Base-by-base conservation (phyloP, 2,113 vertebrate species). In the Myiozetetes cayanensis region DNA sequence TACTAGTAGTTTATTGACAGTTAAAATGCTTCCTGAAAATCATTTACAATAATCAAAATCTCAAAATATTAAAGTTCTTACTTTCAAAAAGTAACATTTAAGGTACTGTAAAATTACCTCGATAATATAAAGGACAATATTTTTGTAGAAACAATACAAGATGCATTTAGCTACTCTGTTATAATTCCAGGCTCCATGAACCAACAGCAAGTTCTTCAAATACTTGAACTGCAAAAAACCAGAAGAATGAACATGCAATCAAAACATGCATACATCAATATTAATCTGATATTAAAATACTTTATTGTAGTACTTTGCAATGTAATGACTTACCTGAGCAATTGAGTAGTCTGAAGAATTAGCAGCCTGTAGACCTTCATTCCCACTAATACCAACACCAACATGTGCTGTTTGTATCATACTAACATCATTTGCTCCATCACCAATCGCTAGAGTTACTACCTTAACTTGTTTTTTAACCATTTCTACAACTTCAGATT, bases 331-430 rank as follows among this genome's bases (percentile, higher is more conserved):
- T 92, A 99, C 99, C 98, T 99, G 99, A 59, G 99, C 99, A 89
- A 99, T 99, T n/a, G 99, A 99, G 96, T 99, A 99, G 94, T 99
- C 99, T 4, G 99, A 99, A 77, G 99, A 99, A 97, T 99, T 99
- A 41, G 99, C 99, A 10, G 99, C 99, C 96, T 99, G 99, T 21
- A 99, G 98, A 44, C 99, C 99, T 96, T 99, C 99, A 30, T 99
- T 99, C 70, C 99, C 99, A 28, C 99, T 99, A 93, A 99, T 99
- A 41, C 99, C 99, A 52, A 99, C 98, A 12, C 99, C 99, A 4
- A 99, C 99, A 5, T 99, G 99, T 21, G 99, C 99, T 0, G 99
- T 99, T 95, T 99, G 99, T 94, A 99, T 99, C 99, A 99, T 99
- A 95, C 99, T 99, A 76, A 99, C 99, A 9, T 99, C 99, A 31